A percentile compares a stretch with the other conserved stretches of the same genome.
Evolutionary conservation across 2,888 invertebrate genomes (phyloP).

Genomic region (Yponomeuta cagnagella): DNA sequence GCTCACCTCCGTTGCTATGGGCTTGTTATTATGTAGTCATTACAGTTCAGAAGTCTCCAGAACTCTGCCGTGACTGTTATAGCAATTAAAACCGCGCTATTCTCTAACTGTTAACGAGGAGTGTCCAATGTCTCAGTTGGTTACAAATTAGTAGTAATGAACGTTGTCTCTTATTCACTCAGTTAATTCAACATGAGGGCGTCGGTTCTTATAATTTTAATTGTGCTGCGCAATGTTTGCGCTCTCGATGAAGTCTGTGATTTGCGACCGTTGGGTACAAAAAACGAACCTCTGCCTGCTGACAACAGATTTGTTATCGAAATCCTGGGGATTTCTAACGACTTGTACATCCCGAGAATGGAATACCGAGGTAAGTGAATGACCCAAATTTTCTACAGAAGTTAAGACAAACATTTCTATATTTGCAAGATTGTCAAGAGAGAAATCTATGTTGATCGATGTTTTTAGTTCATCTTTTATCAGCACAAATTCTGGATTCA

Average conservation of each 20-base stretch:
- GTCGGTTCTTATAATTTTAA: neutral
- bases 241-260: slow-evolving; percentile 33
- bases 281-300: slow-evolving; percentile 48
- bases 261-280: slow-evolving; percentile 47
- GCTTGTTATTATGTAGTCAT: neutral
- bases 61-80: neutral
- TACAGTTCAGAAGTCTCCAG: neutral
- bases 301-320: slow-evolving; percentile 57
- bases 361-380: slow-evolving; percentile 42
- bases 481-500: too few species aligned
- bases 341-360: slow-evolving; percentile 39
- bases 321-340: slow-evolving; percentile 34
- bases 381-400: neutral
- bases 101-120: neutral
- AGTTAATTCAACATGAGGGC: neutral
- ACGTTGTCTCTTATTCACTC: neutral
- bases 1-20: neutral
- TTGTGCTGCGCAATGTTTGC: neutral
- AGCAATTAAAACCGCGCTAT: neutral
- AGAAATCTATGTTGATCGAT: too few species aligned
- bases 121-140: slow-evolving; percentile 4
- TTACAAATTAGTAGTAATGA: slow-evolving; percentile 9
- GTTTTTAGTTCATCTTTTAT: too few species aligned
- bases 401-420: too few species aligned
- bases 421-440: too few species aligned